These are phyloP conservation scores for Ceyx cyanopectus DNA, from an alignment of 2,113 vertebrate species.

Conservation along the genomic window DNA sequence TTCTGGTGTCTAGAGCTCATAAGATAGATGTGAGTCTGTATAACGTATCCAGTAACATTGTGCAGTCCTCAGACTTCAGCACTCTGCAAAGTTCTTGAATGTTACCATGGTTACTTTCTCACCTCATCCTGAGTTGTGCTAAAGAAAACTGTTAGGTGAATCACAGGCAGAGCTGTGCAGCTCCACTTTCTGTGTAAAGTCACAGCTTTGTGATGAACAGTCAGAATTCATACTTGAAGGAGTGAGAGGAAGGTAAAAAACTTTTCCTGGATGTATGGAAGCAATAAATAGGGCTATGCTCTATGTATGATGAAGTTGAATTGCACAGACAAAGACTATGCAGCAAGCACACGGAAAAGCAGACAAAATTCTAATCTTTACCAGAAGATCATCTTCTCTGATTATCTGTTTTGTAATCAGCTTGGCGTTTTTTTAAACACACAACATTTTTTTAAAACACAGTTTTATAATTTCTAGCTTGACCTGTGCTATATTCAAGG, in stretches of 20 bases:
- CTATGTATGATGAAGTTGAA: not conserved
- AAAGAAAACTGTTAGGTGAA: not conserved
- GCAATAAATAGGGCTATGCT: not conserved
- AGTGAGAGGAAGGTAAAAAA: not conserved
- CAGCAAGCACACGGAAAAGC: not conserved
- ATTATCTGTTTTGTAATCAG: not conserved
- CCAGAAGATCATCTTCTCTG: not conserved
- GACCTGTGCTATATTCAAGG: not conserved
- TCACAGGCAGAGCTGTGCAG: not conserved
- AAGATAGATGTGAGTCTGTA: not conserved
- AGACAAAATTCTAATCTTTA: not conserved
- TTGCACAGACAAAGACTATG: not conserved
- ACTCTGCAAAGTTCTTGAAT: not conserved
- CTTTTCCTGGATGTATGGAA: not conserved
- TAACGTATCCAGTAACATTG: rapidly evolving
- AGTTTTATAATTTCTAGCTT: not conserved
- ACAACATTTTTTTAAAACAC: not conserved
- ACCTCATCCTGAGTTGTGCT: not conserved
- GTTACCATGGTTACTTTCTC: not conserved
- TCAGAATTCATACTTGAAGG: not conserved
- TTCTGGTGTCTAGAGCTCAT: not conserved
- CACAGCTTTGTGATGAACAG: not conserved
- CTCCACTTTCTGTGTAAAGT: not conserved
- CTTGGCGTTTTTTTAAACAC: not conserved
- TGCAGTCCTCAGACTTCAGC: not conserved